Evolutionary conservation across 35 echinoderm and acorn worm genomes (phyloP), one percentile per base, ranked within the genome.

Genomic region (Apostichopus californicus): DNA sequence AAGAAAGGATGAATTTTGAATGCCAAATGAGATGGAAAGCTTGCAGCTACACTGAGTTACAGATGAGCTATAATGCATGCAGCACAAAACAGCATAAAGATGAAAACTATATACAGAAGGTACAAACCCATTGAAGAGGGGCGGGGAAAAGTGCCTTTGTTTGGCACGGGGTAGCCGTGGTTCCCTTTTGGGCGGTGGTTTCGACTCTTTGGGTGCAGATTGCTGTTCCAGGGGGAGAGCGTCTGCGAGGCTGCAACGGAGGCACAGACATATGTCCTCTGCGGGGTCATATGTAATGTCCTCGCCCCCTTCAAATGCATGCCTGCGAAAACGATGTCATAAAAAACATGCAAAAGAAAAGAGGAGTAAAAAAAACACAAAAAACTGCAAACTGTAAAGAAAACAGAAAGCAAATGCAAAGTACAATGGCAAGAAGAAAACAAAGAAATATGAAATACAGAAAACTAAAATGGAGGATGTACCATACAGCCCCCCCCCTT

Each of bases 261-360:
- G 85, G 91, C 96, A 98, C 52, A 94, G 92, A 93, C 90, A 98
- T 78, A 71, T 77, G 55, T 95, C 80, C 52, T 92, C 90, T 52
- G 56, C 71, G 14, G 90, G 90, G 59, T 95, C 96, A 93, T 92
- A 95, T 9, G 96, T 89, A 60, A 98, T 89, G 57, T 98, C 96
- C 61, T 95, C 96, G 68, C 96, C 96, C 56, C 94, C 94, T 79
- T 90, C 84, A 90, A 98, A 95, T 56, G 96, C 78, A 77, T 95
- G 93, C 59, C 96, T 98, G 89, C 92, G 78, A 75, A 91, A 92
- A 56, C 56, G 83, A 54, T 94, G 84, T 55, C 22, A 59, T 26
- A 56, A 24, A 18, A 91, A 22, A 54, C 90, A 78, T 79, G 61
- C 89, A 78, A 81, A 65, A 59, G 66, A 79, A 60, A 91, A 77